Evolutionary conservation across 2,888 invertebrate genomes (phyloP).

Genomic region (Cephalotes varians): DNA sequence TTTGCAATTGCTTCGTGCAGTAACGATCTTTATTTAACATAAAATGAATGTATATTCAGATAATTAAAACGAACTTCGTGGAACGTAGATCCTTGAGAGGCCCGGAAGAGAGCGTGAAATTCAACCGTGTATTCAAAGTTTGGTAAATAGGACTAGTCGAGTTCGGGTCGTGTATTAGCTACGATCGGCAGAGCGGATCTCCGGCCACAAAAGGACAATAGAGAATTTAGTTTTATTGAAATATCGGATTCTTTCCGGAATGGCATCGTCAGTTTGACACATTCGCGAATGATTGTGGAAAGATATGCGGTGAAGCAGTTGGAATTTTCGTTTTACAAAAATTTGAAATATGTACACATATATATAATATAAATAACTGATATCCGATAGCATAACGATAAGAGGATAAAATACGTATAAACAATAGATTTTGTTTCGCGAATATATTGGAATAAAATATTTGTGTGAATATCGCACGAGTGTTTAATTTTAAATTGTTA

Average conservation of each 20-base stretch:
- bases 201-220: slow-evolving; percentile 13
- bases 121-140: background rate
- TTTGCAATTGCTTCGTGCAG: background rate
- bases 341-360: background rate
- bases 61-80: background rate
- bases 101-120: background rate
- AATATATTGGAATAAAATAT: slow-evolving; percentile 17
- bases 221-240: slow-evolving; percentile 20
- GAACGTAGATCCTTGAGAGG: background rate
- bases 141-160: slow-evolving; percentile 9
- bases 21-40: background rate
- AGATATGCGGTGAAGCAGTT: background rate
- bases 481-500: background rate
- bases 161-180: background rate
- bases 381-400: background rate
- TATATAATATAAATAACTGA: background rate
- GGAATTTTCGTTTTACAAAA: background rate
- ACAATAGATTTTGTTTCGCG: background rate
- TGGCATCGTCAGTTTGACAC: background rate
- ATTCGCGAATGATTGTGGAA: background rate
- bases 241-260: background rate
- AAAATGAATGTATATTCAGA: background rate
- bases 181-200: slow-evolving; percentile 18
- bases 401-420: background rate
- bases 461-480: too few relatives aligned